Conservation (phyloP, 2,888 invertebrate genomes). For the Zaprionus bogoriensis region DNA sequence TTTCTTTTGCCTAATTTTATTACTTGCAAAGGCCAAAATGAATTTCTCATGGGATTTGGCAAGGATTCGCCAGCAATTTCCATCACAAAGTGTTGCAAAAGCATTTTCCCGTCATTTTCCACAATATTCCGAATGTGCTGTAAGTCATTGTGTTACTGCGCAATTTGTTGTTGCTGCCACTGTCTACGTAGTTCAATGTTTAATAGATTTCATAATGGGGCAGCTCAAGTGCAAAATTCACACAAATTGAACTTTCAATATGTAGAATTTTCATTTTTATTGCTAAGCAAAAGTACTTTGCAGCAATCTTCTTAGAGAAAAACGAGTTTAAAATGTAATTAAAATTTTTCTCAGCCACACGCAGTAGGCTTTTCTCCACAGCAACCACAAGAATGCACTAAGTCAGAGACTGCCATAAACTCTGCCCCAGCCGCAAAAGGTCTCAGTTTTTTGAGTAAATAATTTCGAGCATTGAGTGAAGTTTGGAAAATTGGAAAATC, state of each 20-base stretch:
- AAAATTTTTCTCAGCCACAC: background rate
- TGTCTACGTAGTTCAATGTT: background rate
- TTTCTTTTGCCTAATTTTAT: slow-evolving; percentile 28
- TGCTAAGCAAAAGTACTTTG: no score
- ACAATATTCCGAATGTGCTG: background rate
- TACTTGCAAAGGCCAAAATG: slow-evolving; percentile 19
- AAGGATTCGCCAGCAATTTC: background rate
- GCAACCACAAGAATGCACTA: no score
- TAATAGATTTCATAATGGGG: background rate
- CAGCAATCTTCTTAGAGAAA: background rate
- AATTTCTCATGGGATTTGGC: slow-evolving; percentile 39
- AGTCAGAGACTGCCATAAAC: no score
- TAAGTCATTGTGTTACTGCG: background rate
- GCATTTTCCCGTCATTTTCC: background rate
- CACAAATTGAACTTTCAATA: background rate
- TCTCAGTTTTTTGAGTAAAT: no score
- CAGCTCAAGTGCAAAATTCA: background rate
- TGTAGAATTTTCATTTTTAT: no score
- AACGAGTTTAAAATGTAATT: background rate
- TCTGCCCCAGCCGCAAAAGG: no score
- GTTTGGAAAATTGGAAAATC: no score
- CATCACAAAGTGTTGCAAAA: background rate
- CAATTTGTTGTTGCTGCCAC: background rate
- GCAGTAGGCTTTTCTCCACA: no score
- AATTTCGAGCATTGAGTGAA: no score